Evolutionary conservation across 2,888 invertebrate species (phyloP), one percentile per base, ranked within the genome.

Genomic region (Hydropsyche betteni): DNA sequence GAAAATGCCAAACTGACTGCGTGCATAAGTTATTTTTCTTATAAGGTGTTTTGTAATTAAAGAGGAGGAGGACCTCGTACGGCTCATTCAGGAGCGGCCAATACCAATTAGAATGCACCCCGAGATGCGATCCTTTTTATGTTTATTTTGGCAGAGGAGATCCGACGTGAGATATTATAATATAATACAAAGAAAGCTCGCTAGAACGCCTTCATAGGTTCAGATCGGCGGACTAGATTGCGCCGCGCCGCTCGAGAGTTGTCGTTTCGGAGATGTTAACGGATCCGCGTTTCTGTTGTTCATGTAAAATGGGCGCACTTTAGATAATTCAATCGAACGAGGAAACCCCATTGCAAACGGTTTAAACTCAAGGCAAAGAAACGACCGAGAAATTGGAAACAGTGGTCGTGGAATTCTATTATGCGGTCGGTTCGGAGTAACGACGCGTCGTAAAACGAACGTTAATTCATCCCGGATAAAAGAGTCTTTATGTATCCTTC

Each of bases 1-100:
- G 36, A 72, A 72, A 72, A 72, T 61, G 58, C 58, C 72, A 72
- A 58, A 58, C 34, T 7, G 53, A 55, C 36, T 4, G 14, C 24
- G 51, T 34, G 52, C 72, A 72, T 72, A 72, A 72, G 36, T 72
- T 55, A 72, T 72, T 72, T 55, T 72, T 72, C 72, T 52, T 58
- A 72, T 72, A 72, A 55, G 72, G 72, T 61, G 61, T 55, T 33
- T 58, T 36, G 38, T 58, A 72, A 72, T 72, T 72, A 72, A 72
- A 72, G 72, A 72, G 72, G 72, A 72, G 72, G 72, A 72, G 72
- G 61, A 72, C 61, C 72, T 71, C 71, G 33, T 71, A 34, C 71
- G 52, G 52, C 55, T 71, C 55, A 72, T 72, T 72, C 72, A 69
- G 69, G 50, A 69, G 69, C n/a, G 6, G 44, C 69, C 38, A 14